Conservation (phyloP, 2,888 invertebrate genomes). For the Pheosia tremula region DNA sequence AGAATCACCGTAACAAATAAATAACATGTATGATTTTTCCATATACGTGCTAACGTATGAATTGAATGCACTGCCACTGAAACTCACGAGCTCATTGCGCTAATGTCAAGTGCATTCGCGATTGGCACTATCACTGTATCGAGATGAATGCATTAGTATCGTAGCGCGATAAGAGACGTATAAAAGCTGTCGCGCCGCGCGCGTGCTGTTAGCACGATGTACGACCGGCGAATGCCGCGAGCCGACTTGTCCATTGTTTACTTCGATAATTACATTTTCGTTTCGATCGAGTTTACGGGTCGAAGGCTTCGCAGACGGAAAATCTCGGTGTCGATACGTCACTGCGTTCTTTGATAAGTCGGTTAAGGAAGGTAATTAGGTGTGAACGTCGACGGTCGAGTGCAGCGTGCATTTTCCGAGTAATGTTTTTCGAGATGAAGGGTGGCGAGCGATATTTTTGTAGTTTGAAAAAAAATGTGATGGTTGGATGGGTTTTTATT, state of each 20-base stretch:
- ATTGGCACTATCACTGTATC: conserved; percentile 55
- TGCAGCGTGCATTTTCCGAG: conserved; percentile 15
- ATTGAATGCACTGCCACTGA: conserved; percentile 59
- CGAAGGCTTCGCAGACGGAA: conserved; percentile 74
- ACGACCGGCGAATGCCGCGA: conserved; percentile 77
- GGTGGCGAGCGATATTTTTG: neutral
- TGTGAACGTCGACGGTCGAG: conserved; percentile 15
- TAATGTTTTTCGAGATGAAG: neutral
- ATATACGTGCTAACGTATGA: conserved; percentile 43
- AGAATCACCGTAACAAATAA: conserved; percentile 76
- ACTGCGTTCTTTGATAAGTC: conserved; percentile 37
- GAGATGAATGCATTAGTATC: conserved; percentile 62
- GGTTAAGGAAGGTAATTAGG: conserved; percentile 30
- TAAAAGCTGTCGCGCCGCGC: conserved; percentile 46
- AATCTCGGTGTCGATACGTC: conserved; percentile 65
- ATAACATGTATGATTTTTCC: conserved; percentile 69
- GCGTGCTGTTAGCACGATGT: conserved; percentile 73
- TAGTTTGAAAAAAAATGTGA: too few species aligned
- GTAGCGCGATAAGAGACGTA: conserved; percentile 69
- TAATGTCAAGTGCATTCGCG: conserved; percentile 70
- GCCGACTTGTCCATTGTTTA: conserved; percentile 75
- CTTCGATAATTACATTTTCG: conserved; percentile 79
- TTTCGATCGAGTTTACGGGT: conserved; percentile 77
- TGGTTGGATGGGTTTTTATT: too few species aligned
- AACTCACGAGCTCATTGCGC: conserved; percentile 53